phyloP scores from a whole-genome alignment of 2,113 vertebrate genomes.

The Epinephelus lanceolatus region DNA sequence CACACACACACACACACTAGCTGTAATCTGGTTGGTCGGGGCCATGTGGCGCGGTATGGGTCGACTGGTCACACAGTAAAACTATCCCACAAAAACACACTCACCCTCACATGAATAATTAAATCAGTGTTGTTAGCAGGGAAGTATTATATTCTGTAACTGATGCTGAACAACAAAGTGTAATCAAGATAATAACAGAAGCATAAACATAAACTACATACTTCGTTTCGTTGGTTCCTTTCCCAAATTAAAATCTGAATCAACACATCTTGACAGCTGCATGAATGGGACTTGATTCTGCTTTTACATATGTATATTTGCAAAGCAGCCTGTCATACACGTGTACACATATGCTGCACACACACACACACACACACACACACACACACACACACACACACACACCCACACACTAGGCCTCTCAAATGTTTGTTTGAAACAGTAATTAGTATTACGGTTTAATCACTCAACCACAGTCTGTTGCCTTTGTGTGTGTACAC shows the following conservation, averaged over 20 bases:
- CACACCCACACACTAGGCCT: not conserved
- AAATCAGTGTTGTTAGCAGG: slow-evolving; percentile 17
- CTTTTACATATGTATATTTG: not conserved
- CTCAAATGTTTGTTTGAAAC: not conserved
- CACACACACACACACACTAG: not conserved
- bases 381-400: not conserved
- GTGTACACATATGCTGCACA: not conserved
- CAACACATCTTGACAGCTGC: not conserved
- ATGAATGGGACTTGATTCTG: not conserved
- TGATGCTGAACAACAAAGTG: slow-evolving; percentile 4
- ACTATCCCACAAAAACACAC: slow-evolving; percentile 38
- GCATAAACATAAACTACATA: too few relatives aligned
- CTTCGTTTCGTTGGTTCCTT: too few relatives aligned
- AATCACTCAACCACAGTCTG: slow-evolving; percentile 8
- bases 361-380: not conserved
- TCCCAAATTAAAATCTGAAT: not conserved
- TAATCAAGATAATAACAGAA: not conserved
- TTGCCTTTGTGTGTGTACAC: not conserved
- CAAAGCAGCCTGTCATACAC: not conserved
- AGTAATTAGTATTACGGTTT: not conserved
- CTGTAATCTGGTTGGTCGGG: slow-evolving; percentile 45
- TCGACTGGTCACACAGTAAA: slow-evolving; percentile 44
- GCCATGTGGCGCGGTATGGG: slow-evolving; percentile 19
- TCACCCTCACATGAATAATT: slow-evolving; percentile 48
- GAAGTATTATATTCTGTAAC: slow-evolving; percentile 19